Evolutionary conservation across 2,888 invertebrate species (phyloP).

Genomic region (Pollenia amentaria): DNA sequence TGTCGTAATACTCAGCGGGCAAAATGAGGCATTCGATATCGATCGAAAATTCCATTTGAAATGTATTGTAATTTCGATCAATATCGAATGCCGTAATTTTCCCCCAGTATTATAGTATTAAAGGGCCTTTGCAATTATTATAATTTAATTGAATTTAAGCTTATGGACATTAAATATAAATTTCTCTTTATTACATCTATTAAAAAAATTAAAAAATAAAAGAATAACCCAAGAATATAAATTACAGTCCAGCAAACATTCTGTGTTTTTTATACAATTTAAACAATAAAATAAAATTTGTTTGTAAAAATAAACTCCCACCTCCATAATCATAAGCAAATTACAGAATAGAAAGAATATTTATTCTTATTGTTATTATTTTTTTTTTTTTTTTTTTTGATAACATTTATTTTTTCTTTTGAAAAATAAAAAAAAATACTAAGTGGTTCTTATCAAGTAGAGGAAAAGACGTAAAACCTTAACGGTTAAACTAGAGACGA

Average conservation of each 20-base stretch:
- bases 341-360: slow-evolving; percentile 46
- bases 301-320: slow-evolving; percentile 29
- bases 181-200: background rate
- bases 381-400: slow-evolving; percentile 5
- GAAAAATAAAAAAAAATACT: slow-evolving; percentile 9
- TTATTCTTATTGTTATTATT: slow-evolving; percentile 61
- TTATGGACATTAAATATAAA: background rate
- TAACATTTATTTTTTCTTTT: slow-evolving; percentile 3
- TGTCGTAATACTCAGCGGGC: too few species aligned
- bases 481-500: slow-evolving; percentile 57
- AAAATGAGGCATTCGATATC: too few species aligned
- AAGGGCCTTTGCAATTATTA: background rate
- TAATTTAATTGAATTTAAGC: background rate
- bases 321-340: slow-evolving; percentile 54
- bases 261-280: slow-evolving; percentile 46
- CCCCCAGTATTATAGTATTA: background rate
- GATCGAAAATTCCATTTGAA: too few species aligned
- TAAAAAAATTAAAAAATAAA: background rate
- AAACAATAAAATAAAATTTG: slow-evolving; percentile 57
- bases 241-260: slow-evolving; percentile 48
- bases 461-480: slow-evolving; percentile 18
- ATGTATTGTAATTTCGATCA: too few species aligned
- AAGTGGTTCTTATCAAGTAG: slow-evolving; percentile 50
- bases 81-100: too few species aligned
- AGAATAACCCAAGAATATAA: background rate